Conservation (phyloP, 2,113 vertebrate species). For the Sphaerodactylus townsendi region DNA sequence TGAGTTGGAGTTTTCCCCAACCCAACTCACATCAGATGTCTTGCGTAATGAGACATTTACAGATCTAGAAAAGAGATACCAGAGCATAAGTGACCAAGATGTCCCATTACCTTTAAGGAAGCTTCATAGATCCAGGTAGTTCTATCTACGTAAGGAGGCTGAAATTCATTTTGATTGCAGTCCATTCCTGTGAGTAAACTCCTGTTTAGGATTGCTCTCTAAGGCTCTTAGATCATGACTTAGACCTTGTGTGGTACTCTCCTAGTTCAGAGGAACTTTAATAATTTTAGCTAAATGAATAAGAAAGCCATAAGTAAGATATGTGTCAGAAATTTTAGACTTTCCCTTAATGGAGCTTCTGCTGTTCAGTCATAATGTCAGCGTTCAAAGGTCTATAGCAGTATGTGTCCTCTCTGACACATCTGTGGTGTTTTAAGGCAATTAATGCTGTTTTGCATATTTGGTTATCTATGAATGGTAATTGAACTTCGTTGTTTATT, state of each 20-base stretch:
- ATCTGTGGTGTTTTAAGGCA: no score
- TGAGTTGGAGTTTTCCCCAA: no score
- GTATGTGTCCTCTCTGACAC: no score
- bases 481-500: neutral
- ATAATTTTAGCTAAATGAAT: neutral
- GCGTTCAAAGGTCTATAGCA: no score
- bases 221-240: no score
- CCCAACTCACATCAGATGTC: no score
- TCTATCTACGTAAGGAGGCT: neutral
- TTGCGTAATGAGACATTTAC: neutral
- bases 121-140: neutral
- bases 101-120: neutral
- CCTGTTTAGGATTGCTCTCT: no score
- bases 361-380: neutral
- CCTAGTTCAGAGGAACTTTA: neutral
- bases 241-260: neutral
- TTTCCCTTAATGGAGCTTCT: neutral
- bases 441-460: neutral
- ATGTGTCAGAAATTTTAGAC: neutral
- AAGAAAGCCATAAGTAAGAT: neutral
- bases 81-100: neutral
- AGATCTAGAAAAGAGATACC: no score
- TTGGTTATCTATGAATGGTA: neutral
- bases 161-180: neutral
- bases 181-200: no score